These are phyloP conservation scores for Drosophila persimilis DNA, from an alignment of 1,140 invertebrate genomes.

Conservation along the genomic window DNA sequence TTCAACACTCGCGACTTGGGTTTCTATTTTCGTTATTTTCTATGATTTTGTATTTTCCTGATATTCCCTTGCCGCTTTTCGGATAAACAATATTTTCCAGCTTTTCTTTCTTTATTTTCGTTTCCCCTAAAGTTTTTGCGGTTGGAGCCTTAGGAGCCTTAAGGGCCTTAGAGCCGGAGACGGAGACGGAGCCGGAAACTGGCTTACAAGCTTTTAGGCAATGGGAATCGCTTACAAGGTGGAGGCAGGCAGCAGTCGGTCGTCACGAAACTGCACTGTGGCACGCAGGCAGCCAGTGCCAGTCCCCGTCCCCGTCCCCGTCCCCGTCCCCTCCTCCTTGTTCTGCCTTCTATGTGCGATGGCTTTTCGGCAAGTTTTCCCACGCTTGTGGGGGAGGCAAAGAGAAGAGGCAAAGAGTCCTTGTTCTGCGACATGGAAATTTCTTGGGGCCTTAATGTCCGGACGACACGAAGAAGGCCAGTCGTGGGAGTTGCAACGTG, in stretches of 20 bases:
- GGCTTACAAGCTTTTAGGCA: constrained; percentile 81
- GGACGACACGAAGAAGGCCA: constrained; percentile 59
- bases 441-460: constrained; percentile 73
- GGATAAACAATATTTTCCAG: no score
- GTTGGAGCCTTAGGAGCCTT: not conserved
- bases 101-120: no score
- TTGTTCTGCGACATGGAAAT: constrained; percentile 60
- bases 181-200: constrained; percentile 67
- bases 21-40: no score
- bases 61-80: not conserved
- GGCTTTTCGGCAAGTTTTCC: constrained; percentile 70
- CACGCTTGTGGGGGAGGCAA: constrained; percentile 52
- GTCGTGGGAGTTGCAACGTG: constrained; percentile 49
- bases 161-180: constrained; percentile 1
- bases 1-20: no score
- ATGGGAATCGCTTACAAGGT: constrained; percentile 75
- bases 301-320: no score
- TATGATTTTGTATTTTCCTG: constrained; percentile 6
- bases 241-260: constrained; percentile 39
- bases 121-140: constrained; percentile 20
- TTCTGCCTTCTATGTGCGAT: not conserved
- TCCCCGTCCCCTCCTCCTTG: constrained; percentile 6
- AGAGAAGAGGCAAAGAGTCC: constrained; percentile 29
- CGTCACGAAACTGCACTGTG: constrained; percentile 73
- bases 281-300: constrained; percentile 54